Evolutionary conservation across 2,797 vertebrate genomes (phyloP).

Genomic region (Pseudochromis fuscus): DNA sequence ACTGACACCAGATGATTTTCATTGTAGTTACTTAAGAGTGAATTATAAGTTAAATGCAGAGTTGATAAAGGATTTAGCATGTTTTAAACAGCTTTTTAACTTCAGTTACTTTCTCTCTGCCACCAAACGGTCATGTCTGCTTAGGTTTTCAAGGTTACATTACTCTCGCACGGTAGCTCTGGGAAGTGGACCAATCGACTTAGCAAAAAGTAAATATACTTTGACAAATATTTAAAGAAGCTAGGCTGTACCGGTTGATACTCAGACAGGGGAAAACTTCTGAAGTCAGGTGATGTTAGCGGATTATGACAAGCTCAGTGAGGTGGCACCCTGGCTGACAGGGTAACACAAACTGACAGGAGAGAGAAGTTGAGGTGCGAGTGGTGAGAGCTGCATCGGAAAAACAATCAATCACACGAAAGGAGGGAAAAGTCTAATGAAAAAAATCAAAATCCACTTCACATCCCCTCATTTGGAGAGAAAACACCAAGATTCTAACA

Average conservation of each 20-base stretch:
- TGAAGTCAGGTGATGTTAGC: conserved; percentile 23
- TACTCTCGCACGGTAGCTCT: neutral
- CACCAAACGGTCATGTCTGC: neutral
- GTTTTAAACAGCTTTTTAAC: neutral
- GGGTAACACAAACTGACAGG: conserved; percentile 45
- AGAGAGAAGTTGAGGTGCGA: conserved; percentile 27
- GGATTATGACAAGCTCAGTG: conserved; percentile 37
- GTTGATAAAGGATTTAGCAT: neutral
- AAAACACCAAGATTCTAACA: neutral
- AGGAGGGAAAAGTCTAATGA: conserved; percentile 8
- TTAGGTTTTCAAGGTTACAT: neutral
- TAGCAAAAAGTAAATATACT: conserved; percentile 1
- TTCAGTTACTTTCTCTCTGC: conserved; percentile 1
- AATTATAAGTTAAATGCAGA: neutral
- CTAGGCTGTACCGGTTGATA: neutral
- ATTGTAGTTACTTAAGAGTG: conserved; percentile 17
- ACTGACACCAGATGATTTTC: conserved; percentile 29
- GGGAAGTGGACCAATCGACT: neutral
- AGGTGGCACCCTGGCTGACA: conserved; percentile 38
- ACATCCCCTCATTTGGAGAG: neutral
- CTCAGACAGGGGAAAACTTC: conserved; percentile 15
- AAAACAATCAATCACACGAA: conserved; percentile 27
- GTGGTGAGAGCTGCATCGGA: conserved; percentile 17
- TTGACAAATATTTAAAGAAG: conserved; percentile 18
- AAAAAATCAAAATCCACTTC: conserved; percentile 6